Base-by-base conservation (phyloP, 2,113 vertebrate genomes). In the Symphodus melops region DNA sequence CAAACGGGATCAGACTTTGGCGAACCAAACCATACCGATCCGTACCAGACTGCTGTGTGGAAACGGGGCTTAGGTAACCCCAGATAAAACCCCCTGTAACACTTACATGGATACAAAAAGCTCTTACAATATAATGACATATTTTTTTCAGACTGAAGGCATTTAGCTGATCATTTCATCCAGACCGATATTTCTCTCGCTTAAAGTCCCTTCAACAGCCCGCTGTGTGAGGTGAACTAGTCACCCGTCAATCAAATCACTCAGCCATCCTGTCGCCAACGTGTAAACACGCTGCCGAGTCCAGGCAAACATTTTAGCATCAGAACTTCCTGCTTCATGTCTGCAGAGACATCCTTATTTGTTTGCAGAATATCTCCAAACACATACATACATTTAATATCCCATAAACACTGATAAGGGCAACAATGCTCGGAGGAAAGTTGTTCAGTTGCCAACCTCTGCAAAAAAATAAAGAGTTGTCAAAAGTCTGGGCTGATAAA, bases 401-500 rank as follows among this genome's bases (percentile, higher is more conserved):
- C 57, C 65, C 19, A 3, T 20, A 68, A 68, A 61, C 9, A 20
- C 36, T 52, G 79, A 72, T 83, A 66, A 57, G 61, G 54, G 58
- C 64, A 57, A 64, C 73, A 64, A 66, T 46, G 73, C 51, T 77
- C 4, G 28, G 1, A 42, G 58, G 62, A 72, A 84, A 73, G 57
- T 72, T 71, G 54, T 73, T 73, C 19, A 23, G 44, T 39, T 76
- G 59, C 51, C 58, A 79, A 64, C 51, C 25, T 56, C 63, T 61
- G 58, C 25, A 52, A 44, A 25, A 60, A 52, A 44, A 20, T n/a
- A 60, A 79, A 37, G 53, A 59, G 64, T 58, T 76, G 59, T 85
- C 82, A 74, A 73, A 73, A 39, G 72, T 68, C 48, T 69, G 5
- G 9, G 67, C 44, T 62, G 75, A 80, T 67, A 89, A 84, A 87